Evolutionary conservation across 2,113 vertebrate genomes (phyloP).

Genomic region (Phrynocephalus versicolor): DNA sequence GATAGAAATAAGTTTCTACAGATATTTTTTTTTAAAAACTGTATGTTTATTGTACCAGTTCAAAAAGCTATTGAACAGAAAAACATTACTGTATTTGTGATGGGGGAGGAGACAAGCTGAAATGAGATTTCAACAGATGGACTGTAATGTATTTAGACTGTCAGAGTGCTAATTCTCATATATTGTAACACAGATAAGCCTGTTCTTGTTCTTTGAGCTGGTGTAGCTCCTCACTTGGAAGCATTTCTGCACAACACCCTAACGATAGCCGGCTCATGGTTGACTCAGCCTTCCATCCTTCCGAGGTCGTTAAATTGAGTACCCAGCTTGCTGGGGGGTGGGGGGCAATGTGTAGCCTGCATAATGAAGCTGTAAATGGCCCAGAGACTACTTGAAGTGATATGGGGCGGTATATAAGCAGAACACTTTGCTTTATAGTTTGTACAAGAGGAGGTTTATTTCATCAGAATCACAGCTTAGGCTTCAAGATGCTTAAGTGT

Average conservation of each 20-base stretch:
- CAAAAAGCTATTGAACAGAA: not conserved
- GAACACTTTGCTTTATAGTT: too few relatives aligned
- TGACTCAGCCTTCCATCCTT: too few relatives aligned
- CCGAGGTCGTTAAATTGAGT: too few relatives aligned
- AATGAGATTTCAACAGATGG: not conserved
- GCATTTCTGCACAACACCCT: not conserved
- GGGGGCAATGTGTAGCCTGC: too few relatives aligned
- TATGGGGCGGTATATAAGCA: too few relatives aligned
- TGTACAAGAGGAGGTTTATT: not conserved
- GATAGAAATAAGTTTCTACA: too few relatives aligned
- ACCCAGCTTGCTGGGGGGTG: too few relatives aligned
- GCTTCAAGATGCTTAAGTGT: not conserved
- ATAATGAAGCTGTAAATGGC: too few relatives aligned
- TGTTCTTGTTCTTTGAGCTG: not conserved
- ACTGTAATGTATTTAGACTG: conserved; percentile 1
- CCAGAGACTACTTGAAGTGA: too few relatives aligned
- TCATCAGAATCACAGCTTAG: not conserved
- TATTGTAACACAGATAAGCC: not conserved
- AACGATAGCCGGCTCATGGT: too few relatives aligned
- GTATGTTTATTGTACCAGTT: not conserved
- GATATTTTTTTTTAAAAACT: not conserved
- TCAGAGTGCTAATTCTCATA: not conserved
- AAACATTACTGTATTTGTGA: not conserved
- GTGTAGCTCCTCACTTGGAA: not conserved
- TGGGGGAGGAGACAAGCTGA: not conserved